Evolutionary conservation across 2,888 invertebrate species (phyloP).

Genomic region (Ctena decussata): DNA sequence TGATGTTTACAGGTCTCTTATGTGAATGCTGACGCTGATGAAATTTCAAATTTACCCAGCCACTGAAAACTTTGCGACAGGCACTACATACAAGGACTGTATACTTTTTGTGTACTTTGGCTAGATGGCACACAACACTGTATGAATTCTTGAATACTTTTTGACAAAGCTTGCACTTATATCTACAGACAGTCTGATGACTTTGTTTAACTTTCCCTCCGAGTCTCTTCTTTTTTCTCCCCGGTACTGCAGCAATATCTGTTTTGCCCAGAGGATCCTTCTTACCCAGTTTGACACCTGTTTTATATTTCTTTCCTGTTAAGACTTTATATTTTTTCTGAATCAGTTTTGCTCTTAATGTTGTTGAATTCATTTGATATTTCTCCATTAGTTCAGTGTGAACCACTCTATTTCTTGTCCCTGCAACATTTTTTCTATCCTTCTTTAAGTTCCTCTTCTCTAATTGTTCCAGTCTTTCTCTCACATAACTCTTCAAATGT

Average conservation of each 20-base stretch:
- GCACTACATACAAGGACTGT: neutral
- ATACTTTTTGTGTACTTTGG: neutral
- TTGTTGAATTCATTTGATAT: neutral
- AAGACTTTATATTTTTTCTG: neutral
- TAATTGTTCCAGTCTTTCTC: too few species aligned
- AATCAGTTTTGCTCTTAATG: neutral
- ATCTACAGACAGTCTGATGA: neutral
- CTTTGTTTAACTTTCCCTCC: neutral
- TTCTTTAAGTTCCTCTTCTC: too few species aligned
- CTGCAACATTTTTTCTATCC: too few species aligned
- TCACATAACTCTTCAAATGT: too few species aligned
- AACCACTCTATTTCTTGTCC: too few species aligned
- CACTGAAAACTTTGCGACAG: neutral
- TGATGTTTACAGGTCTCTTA: neutral
- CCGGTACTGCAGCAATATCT: too few species aligned
- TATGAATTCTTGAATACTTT: neutral
- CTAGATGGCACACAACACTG: neutral
- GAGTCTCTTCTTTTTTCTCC: neutral
- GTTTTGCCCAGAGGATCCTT: neutral
- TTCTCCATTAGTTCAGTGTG: neutral
- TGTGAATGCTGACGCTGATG: neutral
- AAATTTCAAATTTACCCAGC: neutral
- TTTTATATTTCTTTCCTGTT: neutral
- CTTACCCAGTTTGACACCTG: neutral
- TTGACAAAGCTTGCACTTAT: neutral